phyloP scores from a whole-genome alignment of 2,888 invertebrate species.

The Limnephilus marmoratus region DNA sequence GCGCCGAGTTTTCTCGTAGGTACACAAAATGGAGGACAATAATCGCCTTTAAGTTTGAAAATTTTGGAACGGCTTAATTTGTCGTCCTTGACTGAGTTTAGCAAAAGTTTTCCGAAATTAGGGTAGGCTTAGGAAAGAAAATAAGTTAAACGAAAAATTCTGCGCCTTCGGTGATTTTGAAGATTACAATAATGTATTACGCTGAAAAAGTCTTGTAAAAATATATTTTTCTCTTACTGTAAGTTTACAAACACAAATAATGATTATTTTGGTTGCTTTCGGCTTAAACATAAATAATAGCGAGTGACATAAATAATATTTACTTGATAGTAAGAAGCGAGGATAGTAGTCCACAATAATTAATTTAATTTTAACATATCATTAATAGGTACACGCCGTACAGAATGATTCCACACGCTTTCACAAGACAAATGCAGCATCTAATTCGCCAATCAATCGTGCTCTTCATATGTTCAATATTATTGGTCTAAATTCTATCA shows the following conservation, averaged over 20 bases:
- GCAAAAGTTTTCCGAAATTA: background rate
- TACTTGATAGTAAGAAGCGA: no score
- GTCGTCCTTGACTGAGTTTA: slow-evolving; percentile 2
- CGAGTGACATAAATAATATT: no score
- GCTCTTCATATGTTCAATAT: no score
- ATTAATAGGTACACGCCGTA: no score
- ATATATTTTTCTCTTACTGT: background rate
- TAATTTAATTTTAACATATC: no score
- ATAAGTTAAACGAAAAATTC: background rate
- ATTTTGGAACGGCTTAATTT: background rate
- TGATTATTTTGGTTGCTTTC: background rate
- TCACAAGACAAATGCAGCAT: no score
- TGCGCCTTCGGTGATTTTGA: background rate
- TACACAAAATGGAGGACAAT: background rate
- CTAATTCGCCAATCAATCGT: no score
- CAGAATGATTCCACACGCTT: no score
- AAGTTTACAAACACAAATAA: background rate
- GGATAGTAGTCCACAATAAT: no score
- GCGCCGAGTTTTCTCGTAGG: background rate
- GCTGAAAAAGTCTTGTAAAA: background rate
- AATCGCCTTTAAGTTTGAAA: background rate
- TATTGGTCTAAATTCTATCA: no score
- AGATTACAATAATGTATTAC: background rate
- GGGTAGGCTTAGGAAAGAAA: background rate
- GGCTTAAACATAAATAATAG: no score